phyloP scores from a whole-genome alignment of 2,888 invertebrate species.

The Drosophila sordidapex region DNA sequence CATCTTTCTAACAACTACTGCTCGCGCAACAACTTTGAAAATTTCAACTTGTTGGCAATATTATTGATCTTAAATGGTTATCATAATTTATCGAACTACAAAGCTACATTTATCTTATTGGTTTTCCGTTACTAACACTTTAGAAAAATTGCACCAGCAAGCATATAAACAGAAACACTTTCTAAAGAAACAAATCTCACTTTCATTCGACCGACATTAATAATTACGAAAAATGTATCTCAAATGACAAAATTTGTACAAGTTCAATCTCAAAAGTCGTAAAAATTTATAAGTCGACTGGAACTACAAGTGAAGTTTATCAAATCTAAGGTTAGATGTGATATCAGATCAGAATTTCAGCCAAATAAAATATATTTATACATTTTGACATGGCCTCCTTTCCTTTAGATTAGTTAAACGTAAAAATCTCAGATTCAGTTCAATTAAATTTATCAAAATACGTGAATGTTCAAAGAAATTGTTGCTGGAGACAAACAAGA shows the following conservation, averaged over 20 bases:
- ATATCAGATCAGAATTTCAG: not conserved
- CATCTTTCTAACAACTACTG: not conserved
- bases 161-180: not conserved
- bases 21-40: constrained; percentile 32
- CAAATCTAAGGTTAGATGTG: not conserved
- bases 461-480: not conserved
- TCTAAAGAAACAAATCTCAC: not conserved
- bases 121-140: not conserved
- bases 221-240: not conserved
- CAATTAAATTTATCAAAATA: not conserved
- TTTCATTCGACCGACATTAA: not conserved
- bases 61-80: not conserved
- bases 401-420: not conserved
- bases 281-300: not conserved
- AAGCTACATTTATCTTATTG: not conserved
- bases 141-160: not conserved
- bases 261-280: not conserved
- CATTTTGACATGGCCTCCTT: not conserved
- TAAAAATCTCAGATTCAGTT: not conserved
- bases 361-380: not conserved
- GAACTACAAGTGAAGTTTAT: not conserved
- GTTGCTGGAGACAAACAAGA: not conserved
- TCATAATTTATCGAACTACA: not conserved
- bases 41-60: not conserved
- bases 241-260: not conserved